Conservation (phyloP, 2,888 invertebrate species). For the Campoplex nolae region DNA sequence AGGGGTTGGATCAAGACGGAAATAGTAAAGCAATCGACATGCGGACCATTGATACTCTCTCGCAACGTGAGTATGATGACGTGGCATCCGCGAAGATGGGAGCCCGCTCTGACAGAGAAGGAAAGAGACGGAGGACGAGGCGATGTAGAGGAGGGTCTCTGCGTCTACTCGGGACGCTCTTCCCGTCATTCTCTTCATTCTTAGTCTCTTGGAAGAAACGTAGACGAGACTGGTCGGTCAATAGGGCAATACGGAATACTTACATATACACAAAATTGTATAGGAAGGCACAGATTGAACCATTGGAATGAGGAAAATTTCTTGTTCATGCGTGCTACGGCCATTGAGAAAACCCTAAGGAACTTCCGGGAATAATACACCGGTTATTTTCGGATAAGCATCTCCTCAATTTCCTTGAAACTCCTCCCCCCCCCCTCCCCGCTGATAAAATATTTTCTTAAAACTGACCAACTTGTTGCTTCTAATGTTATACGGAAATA, state of each 20-base stretch:
- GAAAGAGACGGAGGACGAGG: not conserved
- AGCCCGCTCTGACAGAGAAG: not conserved
- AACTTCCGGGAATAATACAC: slow-evolving; percentile 48
- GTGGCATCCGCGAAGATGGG: slow-evolving; percentile 13
- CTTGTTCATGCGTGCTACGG: slow-evolving; percentile 15
- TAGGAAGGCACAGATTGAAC: not conserved
- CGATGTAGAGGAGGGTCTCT: not conserved
- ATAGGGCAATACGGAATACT: slow-evolving; percentile 19
- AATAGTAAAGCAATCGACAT: not conserved
- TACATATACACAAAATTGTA: not conserved
- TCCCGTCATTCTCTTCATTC: not conserved
- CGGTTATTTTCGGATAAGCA: slow-evolving; percentile 52
- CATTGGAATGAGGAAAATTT: not conserved
- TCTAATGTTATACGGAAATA: not conserved
- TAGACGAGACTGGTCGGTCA: slow-evolving; percentile 13
- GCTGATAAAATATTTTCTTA: not conserved
- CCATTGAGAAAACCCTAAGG: not conserved
- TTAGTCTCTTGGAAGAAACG: not conserved
- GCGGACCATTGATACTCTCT: not conserved
- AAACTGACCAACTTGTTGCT: not conserved
- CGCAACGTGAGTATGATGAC: not conserved
- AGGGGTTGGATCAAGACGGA: not conserved
- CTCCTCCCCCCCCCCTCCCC: not conserved
- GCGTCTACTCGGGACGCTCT: not conserved
- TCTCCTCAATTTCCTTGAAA: slow-evolving; percentile 48